These are phyloP conservation scores for Heliconius congener DNA, from an alignment of 1,140 invertebrate genomes.

Conservation along the genomic window DNA sequence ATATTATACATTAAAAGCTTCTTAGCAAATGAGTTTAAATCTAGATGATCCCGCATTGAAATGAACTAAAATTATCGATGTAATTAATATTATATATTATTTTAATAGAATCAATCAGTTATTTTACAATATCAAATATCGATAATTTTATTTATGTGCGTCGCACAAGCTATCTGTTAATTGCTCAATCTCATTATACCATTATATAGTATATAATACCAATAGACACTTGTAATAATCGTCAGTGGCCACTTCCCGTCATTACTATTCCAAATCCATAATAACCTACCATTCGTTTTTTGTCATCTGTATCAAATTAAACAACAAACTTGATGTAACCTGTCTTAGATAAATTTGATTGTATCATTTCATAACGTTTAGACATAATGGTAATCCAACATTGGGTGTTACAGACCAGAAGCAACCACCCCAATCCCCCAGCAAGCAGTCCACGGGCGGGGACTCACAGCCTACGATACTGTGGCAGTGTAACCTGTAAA, in stretches of 20 bases:
- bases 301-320: background rate
- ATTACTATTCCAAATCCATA: background rate
- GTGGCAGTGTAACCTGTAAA: conserved; percentile 97
- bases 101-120: background rate
- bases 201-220: conserved; percentile 20
- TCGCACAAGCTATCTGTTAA: conserved; percentile 21
- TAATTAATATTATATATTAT: background rate
- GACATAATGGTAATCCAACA: conserved; percentile 10
- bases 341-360: background rate
- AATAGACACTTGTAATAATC: conserved; percentile 16
- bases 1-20: conserved; percentile 35
- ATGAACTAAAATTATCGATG: conserved; percentile 43
- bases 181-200: conserved; percentile 30
- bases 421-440: conserved; percentile 86
- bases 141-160: conserved; percentile 42
- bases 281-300: background rate
- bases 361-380: background rate
- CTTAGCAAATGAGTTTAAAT: conserved; percentile 32
- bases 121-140: conserved; percentile 15
- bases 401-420: conserved; percentile 89
- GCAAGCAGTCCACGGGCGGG: conserved; percentile 86
- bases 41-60: conserved; percentile 30
- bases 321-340: background rate
- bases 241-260: conserved; percentile 6
- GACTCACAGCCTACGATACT: conserved; percentile 98